Percentiles rank a stretch among this genome's conserved stretches.
These are phyloP conservation scores for Tyria jacobaeae DNA, from an alignment of 2,888 invertebrate species.

Conservation along the genomic window DNA sequence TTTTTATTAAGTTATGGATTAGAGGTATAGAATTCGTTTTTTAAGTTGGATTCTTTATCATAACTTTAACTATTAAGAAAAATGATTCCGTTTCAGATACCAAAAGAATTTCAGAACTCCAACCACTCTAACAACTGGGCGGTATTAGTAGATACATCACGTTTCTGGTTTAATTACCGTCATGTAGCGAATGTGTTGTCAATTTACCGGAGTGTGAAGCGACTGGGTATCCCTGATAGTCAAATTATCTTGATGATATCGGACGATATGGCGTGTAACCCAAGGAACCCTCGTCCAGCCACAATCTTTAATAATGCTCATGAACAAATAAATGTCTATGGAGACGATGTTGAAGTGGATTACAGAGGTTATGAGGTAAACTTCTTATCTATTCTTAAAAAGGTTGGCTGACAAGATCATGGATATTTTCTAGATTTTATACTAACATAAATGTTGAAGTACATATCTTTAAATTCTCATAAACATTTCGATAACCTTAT, in stretches of 20 bases:
- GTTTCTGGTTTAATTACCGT: constrained; percentile 99
- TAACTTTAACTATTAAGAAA: not conserved
- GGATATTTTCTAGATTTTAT: not conserved
- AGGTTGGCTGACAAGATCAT: no score
- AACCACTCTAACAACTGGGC: constrained; percentile 99
- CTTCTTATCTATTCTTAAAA: not conserved
- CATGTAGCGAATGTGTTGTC: constrained; percentile 99
- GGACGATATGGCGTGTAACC: constrained; percentile 99
- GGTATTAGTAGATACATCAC: constrained; percentile 98
- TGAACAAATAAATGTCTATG: constrained; percentile 99
- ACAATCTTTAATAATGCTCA: constrained; percentile 99
- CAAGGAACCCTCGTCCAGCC: constrained; percentile 98
- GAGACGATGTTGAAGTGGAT: constrained; percentile 99
- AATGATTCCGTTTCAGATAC: constrained; percentile 66
- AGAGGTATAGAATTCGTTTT: constrained; percentile 29
- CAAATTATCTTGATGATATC: constrained; percentile 99
- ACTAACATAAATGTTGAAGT: no score
- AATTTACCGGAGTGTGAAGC: constrained; percentile 98
- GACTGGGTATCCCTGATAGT: constrained; percentile 99
- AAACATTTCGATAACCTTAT: no score
- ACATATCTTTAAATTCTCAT: no score
- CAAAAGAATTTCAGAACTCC: constrained; percentile 86
- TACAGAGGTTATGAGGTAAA: constrained; percentile 96
- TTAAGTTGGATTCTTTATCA: not conserved
- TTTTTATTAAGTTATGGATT: constrained; percentile 26